Evolutionary conservation across 2,113 vertebrate genomes (phyloP).

Genomic region (Dolichotis patagonum): DNA sequence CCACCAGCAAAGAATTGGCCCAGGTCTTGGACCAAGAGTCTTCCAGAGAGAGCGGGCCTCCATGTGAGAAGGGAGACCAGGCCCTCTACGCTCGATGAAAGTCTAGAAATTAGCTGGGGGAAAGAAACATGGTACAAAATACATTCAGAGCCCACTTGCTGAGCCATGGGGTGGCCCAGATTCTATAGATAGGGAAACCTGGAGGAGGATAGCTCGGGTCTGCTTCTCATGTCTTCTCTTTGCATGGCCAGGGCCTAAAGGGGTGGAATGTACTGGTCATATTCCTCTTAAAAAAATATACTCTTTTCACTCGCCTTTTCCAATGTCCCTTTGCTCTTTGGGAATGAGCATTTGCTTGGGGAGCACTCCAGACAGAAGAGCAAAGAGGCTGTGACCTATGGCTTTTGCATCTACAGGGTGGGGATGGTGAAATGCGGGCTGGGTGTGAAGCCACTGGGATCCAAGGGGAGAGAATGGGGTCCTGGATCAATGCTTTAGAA

Average conservation of each 20-base stretch:
- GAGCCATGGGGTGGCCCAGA: not conserved
- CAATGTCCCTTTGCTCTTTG: constrained; percentile 52
- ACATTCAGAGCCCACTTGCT: constrained; percentile 72
- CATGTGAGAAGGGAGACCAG: not conserved
- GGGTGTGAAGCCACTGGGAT: not conserved
- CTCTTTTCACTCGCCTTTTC: constrained; percentile 79
- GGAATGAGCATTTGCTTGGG: not conserved
- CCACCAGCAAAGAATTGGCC: not conserved
- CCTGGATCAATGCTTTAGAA: not conserved
- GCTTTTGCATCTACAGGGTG: constrained; percentile 82
- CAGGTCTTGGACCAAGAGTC: not conserved
- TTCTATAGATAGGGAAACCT: not conserved
- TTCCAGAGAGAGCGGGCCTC: not conserved
- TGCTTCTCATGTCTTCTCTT: not conserved
- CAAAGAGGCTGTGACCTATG: constrained; percentile 83
- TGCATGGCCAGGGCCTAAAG: not conserved
- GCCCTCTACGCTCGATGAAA: not conserved
- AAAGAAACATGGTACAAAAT: constrained; percentile 70
- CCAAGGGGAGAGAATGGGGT: not conserved
- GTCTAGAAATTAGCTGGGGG: constrained; percentile 31
- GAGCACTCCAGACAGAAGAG: constrained; percentile 48
- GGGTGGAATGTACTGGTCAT: not conserved
- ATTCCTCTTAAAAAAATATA: constrained; percentile 86
- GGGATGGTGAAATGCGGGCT: not conserved
- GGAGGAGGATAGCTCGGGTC: not conserved